These are phyloP conservation scores for Dicrostonyx torquatus DNA, from an alignment of 2,797 vertebrate species.

Conservation along the genomic window DNA sequence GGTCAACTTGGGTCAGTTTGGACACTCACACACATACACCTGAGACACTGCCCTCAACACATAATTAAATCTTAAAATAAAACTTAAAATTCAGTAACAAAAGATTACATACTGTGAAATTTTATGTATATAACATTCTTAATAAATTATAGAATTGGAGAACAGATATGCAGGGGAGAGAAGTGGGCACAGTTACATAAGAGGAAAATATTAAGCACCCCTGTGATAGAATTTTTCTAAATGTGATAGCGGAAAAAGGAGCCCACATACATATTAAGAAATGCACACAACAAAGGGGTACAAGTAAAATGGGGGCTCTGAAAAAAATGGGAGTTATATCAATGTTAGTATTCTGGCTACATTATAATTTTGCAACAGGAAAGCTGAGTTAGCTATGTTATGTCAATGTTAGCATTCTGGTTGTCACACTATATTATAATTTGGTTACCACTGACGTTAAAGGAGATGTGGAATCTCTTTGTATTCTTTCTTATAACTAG, in stretches of 20 bases:
- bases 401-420: constrained; percentile 28
- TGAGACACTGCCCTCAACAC: neutral
- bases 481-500: constrained; percentile 13
- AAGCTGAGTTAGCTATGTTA: constrained; percentile 11
- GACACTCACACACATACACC: neutral
- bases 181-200: constrained; percentile 1
- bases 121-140: constrained; percentile 50
- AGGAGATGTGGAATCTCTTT: neutral
- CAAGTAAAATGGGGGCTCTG: constrained; percentile 24
- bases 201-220: neutral
- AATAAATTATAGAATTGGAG: constrained; percentile 36
- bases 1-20: neutral
- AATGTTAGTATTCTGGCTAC: constrained; percentile 3
- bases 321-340: neutral
- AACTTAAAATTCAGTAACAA: neutral
- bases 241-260: neutral
- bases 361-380: constrained; percentile 21
- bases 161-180: neutral
- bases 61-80: neutral
- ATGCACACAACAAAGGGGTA: neutral
- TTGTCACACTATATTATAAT: neutral
- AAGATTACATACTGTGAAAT: constrained; percentile 37
- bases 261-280: neutral
- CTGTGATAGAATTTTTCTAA: constrained; percentile 20
- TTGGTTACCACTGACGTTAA: neutral